These are phyloP conservation scores for Strigamia crassipes DNA, from an alignment of 2,888 invertebrate genomes.

Conservation along the genomic window DNA sequence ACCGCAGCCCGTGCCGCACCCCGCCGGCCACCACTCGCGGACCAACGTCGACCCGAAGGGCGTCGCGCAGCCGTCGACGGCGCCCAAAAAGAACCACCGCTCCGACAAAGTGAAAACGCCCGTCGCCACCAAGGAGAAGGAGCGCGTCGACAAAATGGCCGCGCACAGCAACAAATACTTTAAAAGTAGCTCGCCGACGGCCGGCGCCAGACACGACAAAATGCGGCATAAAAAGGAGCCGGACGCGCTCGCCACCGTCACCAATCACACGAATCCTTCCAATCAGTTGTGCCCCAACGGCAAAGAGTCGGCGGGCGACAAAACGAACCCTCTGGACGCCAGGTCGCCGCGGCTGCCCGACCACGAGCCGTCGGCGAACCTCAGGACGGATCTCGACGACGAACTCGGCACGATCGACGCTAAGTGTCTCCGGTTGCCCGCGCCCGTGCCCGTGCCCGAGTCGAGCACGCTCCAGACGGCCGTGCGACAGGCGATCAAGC, in stretches of 20 bases:
- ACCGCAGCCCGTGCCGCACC: neutral
- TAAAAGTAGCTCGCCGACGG: neutral
- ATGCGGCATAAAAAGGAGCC: neutral
- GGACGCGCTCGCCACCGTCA: neutral
- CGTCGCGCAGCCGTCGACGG: neutral
- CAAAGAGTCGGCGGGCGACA: neutral
- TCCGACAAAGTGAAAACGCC: conserved; percentile 4
- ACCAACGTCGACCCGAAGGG: neutral
- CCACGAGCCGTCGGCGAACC: neutral
- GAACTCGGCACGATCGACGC: neutral
- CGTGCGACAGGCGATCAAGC: neutral
- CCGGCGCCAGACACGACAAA: neutral
- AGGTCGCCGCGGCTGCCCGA: neutral
- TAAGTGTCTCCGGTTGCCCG: neutral
- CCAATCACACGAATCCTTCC: conserved; percentile 25
- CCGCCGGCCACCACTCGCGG: neutral
- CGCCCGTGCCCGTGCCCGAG: neutral
- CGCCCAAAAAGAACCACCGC: neutral
- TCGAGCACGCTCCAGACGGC: neutral
- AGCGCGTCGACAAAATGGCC: conserved; percentile 4
- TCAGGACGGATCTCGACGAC: neutral
- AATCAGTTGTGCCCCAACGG: conserved; percentile 4
- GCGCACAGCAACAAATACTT: neutral
- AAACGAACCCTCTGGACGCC: neutral
- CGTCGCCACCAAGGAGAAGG: neutral